phyloP scores from a whole-genome alignment of 2,888 invertebrate genomes.

The Rhodophaea formosa region DNA sequence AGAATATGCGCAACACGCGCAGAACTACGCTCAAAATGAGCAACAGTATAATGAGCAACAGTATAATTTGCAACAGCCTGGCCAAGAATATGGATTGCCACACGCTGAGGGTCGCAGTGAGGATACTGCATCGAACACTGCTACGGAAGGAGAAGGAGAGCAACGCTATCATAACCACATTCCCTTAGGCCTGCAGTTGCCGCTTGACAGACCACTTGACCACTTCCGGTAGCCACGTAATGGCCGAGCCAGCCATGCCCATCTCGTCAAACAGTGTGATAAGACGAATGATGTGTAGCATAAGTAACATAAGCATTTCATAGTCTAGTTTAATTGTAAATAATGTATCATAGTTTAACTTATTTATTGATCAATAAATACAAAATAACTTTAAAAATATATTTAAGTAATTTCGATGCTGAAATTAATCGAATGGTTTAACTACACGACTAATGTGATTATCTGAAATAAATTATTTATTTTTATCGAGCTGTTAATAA shows the following conservation, averaged over 20 bases:
- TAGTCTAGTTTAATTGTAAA: constrained; percentile 5
- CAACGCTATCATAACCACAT: constrained; percentile 70
- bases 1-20: constrained; percentile 21
- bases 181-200: constrained; percentile 68
- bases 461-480: not conserved
- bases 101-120: constrained; percentile 63
- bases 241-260: constrained; percentile 6
- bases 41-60: constrained; percentile 6
- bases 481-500: not conserved
- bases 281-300: constrained; percentile 28
- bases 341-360: constrained; percentile 35
- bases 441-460: not conserved
- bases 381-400: constrained; percentile 23
- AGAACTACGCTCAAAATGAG: constrained; percentile 32
- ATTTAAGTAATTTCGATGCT: not conserved
- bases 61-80: constrained; percentile 23
- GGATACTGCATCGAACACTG: constrained; percentile 39
- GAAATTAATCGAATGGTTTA: not conserved
- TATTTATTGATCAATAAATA: constrained; percentile 49
- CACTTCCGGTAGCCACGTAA: constrained; percentile 56
- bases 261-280: constrained; percentile 28
- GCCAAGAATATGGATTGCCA: constrained; percentile 56
- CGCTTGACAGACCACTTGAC: constrained; percentile 69
- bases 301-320: constrained; percentile 3
- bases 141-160: constrained; percentile 31